phyloP scores from a whole-genome alignment of 2,888 invertebrate genomes.

The Abrostola tripartita region DNA sequence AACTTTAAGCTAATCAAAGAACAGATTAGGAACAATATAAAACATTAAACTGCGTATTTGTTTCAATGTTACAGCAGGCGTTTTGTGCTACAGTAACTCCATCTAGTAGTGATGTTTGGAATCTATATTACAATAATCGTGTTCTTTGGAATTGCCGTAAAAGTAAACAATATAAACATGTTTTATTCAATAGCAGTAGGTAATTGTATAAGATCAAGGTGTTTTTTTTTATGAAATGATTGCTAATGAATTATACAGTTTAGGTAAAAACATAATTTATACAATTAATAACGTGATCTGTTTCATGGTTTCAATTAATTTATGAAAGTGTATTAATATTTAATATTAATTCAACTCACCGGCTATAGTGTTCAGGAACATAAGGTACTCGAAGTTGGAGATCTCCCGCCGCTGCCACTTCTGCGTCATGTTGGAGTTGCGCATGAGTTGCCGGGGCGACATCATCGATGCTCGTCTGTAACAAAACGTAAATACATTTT shows the following conservation, averaged over 20 bases:
- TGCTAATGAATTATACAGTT: too few species aligned
- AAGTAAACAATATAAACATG: neutral
- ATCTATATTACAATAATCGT: too few species aligned
- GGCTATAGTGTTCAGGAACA: conserved; percentile 99
- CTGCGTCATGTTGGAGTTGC: conserved; percentile 99
- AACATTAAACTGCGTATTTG: conserved; percentile 20
- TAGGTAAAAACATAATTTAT: too few species aligned
- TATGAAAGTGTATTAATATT: too few species aligned
- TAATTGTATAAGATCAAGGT: too few species aligned
- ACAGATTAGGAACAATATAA: conserved; percentile 6
- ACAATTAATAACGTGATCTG: neutral
- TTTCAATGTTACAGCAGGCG: conserved; percentile 23
- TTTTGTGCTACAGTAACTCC: conserved; percentile 13
- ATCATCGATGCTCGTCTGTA: conserved; percentile 97
- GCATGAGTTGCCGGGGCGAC: conserved; percentile 99
- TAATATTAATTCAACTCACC: too few species aligned
- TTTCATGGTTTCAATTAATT: conserved; percentile 16
- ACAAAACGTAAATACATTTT: conserved; percentile 53
- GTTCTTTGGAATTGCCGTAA: neutral
- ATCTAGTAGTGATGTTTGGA: conserved; percentile 12
- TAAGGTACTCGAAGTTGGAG: conserved; percentile 99
- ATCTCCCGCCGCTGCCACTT: conserved; percentile 99
- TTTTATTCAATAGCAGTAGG: too few species aligned
- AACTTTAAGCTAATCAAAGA: neutral
- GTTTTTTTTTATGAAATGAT: too few species aligned